Evolutionary conservation across 2,797 vertebrate genomes (phyloP), one percentile per base, ranked within the genome.

Genomic region (Hippoglossus hippoglossus): DNA sequence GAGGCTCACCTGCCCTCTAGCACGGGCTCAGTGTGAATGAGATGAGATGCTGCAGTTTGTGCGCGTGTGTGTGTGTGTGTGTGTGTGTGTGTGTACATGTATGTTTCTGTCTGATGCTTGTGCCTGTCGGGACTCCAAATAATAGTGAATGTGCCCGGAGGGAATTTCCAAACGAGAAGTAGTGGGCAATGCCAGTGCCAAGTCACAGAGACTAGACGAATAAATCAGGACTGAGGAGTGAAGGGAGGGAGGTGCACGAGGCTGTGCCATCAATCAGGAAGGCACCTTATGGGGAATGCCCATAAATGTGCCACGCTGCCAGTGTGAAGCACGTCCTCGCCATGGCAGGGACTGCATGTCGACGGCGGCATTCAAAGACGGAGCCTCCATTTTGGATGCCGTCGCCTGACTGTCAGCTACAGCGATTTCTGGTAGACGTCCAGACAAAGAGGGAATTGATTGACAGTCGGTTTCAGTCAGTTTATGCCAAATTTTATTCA

Each of bases 1-100:
- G 89, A 87, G 86, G 81, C 86, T 94, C 92, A 90, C 92, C 92
- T 92, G 89, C 87, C 89, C 89, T 89, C 77, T 67, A 91, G 89
- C 92, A 80, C 87, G 50, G 71, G 70, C 89, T 76, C 86, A 83
- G 86, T 89, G 82, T 89, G 89, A 86, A 85, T 36, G 84, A 83
- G 88, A 85, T 36, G 84, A 83, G 88, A 83, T 49, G 11, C 68
- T 59, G 69, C 13, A 8, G 52, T 63, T 62, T 49, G 75, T 66
- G 58, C 54, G 73, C 76, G 81, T 59, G 49, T 44, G 12, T 4
- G 2, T n/a, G 62, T 13, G 2, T n/a, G 62, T 13, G 71, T 18
- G 63, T 39, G 49, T 51, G 52, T 57, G 51, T 41, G 69, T 52
- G 75, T 61, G 68, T 59, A 24, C 18, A 47, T 78, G 83, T 63